These are phyloP conservation scores for Erpornis zantholeuca DNA, from an alignment of 2,113 vertebrate genomes.

Conservation along the genomic window DNA sequence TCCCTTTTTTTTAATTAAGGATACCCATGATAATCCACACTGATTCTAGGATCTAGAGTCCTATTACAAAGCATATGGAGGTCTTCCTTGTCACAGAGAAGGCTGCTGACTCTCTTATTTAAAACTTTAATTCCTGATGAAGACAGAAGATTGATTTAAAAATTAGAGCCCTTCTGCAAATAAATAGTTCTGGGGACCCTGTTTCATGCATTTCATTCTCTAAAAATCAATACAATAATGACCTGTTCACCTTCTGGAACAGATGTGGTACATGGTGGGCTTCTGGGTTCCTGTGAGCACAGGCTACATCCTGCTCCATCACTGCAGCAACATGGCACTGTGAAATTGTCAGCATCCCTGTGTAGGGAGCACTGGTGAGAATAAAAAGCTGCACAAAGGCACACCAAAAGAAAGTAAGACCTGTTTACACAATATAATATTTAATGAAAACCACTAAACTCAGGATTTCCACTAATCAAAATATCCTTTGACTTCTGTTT, in stretches of 20 bases:
- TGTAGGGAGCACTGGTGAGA: background rate
- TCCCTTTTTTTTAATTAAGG: background rate
- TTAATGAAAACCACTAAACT: background rate
- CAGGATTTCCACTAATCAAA: background rate
- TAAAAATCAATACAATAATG: background rate
- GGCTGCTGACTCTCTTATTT: background rate
- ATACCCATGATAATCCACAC: background rate
- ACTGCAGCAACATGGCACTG: accelerated
- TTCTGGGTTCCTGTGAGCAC: background rate
- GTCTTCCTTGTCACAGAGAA: background rate
- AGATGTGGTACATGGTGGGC: background rate
- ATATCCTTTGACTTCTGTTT: background rate
- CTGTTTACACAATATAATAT: background rate
- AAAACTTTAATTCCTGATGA: background rate
- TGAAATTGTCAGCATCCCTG: background rate
- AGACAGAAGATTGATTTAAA: background rate
- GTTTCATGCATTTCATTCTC: background rate
- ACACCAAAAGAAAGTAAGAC: background rate
- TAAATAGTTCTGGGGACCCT: background rate
- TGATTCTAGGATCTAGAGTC: background rate
- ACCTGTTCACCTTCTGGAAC: background rate
- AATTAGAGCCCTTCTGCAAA: background rate
- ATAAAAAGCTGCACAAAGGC: background rate
- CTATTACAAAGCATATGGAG: background rate
- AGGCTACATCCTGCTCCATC: background rate